Percentiles rank a stretch among this genome's conserved stretches.
Conservation (phyloP, 2,113 vertebrate genomes). For the Condylura cristata region DNA sequence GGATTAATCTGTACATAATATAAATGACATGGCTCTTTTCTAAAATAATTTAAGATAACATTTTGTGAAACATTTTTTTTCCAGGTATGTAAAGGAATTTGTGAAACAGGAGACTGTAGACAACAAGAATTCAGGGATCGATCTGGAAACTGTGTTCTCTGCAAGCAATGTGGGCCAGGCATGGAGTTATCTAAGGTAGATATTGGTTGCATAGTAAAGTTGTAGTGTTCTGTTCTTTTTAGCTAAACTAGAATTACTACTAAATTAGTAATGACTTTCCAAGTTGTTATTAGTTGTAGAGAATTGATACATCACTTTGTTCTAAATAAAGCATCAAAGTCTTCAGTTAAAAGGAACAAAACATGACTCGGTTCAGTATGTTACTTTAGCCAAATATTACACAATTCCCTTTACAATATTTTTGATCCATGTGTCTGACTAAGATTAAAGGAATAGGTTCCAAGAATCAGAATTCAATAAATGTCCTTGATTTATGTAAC, state of each 20-base stretch:
- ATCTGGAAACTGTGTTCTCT: conserved; percentile 91
- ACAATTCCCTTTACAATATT: not conserved
- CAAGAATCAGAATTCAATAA: conserved; percentile 6
- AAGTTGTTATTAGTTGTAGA: conserved; percentile 50
- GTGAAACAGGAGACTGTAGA: conserved; percentile 92
- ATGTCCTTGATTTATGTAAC: not conserved
- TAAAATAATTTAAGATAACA: not conserved
- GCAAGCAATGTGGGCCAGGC: conserved; percentile 96
- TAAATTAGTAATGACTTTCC: conserved; percentile 7
- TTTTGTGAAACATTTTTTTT: conserved; percentile 13
- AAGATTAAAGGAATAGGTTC: not conserved
- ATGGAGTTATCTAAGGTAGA: conserved; percentile 97
- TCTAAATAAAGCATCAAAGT: conserved; percentile 60
- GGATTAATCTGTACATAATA: not conserved
- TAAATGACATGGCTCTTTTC: not conserved
- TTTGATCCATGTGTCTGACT: not conserved
- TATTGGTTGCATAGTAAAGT: not conserved
- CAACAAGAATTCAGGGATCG: conserved; percentile 95
- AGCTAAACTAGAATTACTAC: not conserved
- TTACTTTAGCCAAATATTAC: conserved; percentile 7
- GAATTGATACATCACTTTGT: conserved; percentile 35
- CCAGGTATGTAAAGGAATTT: conserved; percentile 84
- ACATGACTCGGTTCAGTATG: not conserved
- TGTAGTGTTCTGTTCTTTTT: not conserved
- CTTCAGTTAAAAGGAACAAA: conserved; percentile 50